A percentile compares a stretch with the other conserved stretches of the same genome.
Conservation (phyloP, 2,797 vertebrate genomes). For the Nyctibius grandis region DNA sequence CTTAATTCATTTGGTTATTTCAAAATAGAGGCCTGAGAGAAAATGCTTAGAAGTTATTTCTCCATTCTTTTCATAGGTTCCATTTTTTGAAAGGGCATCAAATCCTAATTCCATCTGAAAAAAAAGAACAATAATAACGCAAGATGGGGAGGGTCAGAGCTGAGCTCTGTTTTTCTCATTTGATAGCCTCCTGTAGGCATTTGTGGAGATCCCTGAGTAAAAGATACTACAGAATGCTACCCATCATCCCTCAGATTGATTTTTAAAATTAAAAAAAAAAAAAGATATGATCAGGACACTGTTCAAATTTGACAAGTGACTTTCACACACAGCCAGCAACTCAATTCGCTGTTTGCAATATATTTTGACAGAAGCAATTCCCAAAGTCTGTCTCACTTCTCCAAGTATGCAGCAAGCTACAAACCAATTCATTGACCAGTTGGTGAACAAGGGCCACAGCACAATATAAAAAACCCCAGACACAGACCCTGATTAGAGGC, state of each 20-base stretch:
- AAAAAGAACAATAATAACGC: not conserved
- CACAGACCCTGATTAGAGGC: not conserved
- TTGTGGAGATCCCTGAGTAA: not conserved
- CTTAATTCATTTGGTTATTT: not conserved
- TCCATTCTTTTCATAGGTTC: not conserved
- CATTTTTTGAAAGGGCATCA: not conserved
- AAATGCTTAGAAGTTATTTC: not conserved
- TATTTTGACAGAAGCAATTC: not conserved
- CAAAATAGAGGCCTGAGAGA: not conserved
- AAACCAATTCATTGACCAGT: not conserved
- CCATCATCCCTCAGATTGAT: not conserved
- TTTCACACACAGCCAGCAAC: not conserved
- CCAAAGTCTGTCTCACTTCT: not conserved
- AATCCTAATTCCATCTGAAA: not conserved
- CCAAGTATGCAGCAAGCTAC: not conserved
- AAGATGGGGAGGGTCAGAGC: not conserved
- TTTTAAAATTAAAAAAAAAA: not conserved
- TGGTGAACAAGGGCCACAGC: not conserved
- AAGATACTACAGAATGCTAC: not conserved
- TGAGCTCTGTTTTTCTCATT: not conserved
- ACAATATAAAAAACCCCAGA: not conserved
- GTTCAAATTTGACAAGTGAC: not conserved
- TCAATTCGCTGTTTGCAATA: not conserved
- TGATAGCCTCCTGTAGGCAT: not conserved
- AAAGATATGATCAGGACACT: not conserved